Evolutionary conservation across 2,797 vertebrate genomes (phyloP).

Genomic region (Eidolon dupreanum): DNA sequence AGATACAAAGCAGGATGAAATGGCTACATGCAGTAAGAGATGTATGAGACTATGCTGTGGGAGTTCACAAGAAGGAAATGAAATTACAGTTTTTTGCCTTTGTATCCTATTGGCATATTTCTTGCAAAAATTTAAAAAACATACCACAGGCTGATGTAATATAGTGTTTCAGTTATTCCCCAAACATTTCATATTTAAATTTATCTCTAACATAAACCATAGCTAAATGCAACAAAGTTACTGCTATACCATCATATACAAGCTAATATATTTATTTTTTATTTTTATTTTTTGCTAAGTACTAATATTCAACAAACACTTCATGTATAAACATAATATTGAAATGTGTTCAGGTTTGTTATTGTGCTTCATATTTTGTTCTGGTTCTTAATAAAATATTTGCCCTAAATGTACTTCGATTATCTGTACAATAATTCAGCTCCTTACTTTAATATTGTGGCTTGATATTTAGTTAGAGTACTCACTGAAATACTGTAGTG

Average conservation of each 20-base stretch:
- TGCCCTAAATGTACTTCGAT: not conserved
- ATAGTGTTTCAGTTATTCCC: not conserved
- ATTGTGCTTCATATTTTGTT: not conserved
- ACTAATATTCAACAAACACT: not conserved
- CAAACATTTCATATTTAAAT: conserved; percentile 42
- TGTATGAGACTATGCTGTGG: too few relatives aligned
- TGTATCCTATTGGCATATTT: not conserved
- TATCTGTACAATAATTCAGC: not conserved
- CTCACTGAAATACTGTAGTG: not conserved
- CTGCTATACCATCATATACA: not conserved
- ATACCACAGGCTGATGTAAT: not conserved
- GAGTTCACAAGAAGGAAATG: not conserved
- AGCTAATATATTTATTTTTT: not conserved
- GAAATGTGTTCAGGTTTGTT: not conserved
- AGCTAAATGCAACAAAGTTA: not conserved
- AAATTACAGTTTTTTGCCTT: not conserved
- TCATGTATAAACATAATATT: not conserved
- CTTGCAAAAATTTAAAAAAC: not conserved
- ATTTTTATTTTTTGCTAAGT: not conserved
- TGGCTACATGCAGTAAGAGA: not conserved
- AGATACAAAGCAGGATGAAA: not conserved
- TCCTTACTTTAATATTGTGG: not conserved
- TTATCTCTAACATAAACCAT: not conserved
- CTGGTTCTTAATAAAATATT: not conserved
- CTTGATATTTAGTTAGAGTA: not conserved